Conservation (phyloP, 2,797 vertebrate species). For the Halcyon leucocephala region DNA sequence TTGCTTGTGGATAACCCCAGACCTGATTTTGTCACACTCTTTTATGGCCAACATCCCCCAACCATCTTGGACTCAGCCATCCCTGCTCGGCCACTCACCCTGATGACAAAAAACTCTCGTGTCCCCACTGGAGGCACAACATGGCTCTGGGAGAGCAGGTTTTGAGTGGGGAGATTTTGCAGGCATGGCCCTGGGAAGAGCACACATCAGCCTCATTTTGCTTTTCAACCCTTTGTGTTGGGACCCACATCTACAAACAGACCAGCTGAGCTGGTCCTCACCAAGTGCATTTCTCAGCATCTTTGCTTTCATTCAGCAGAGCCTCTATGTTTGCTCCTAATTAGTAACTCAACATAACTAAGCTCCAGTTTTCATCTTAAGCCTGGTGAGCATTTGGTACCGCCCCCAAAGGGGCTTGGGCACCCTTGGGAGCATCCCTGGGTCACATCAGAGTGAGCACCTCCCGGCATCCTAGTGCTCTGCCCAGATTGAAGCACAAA, state of each 20-base stretch:
- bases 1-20: neutral
- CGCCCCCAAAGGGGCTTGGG: neutral
- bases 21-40: neutral
- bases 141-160: neutral
- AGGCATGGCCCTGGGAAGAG: neutral
- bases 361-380: neutral
- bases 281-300: neutral
- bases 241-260: neutral
- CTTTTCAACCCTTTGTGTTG: neutral
- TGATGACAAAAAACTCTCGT: neutral
- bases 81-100: neutral
- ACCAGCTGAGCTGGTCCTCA: neutral
- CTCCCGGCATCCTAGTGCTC: neutral
- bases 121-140: rapidly evolving
- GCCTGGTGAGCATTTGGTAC: neutral
- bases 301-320: neutral
- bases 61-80: rapidly evolving
- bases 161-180: neutral
- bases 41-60: neutral
- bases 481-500: neutral
- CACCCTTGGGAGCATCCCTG: neutral
- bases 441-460: rapidly evolving
- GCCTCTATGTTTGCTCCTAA: rapidly evolving
- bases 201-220: neutral
- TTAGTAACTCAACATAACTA: neutral